Evolutionary conservation across 2,797 vertebrate species (phyloP).

Genomic region (Apodemus agrarius): DNA sequence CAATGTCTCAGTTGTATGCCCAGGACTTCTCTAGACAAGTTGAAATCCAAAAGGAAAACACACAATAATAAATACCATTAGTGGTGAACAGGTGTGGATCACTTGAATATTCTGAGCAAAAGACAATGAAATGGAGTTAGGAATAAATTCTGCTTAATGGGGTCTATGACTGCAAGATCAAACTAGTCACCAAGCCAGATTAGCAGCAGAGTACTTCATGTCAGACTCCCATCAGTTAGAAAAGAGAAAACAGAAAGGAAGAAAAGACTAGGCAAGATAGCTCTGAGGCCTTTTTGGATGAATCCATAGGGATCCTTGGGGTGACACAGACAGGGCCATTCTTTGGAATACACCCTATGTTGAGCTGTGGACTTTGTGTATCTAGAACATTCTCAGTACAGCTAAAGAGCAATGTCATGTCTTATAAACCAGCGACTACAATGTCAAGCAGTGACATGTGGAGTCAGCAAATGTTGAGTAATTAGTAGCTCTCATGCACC

Average conservation of each 20-base stretch:
- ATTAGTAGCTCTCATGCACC: neutral
- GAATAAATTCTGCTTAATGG: neutral
- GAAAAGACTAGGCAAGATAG: neutral
- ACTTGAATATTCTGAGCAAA: neutral
- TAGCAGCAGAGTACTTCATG: neutral
- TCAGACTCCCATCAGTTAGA: neutral
- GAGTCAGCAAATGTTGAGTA: neutral
- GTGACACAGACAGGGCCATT: neutral
- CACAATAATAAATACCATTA: neutral
- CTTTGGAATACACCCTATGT: neutral
- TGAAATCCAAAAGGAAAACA: neutral
- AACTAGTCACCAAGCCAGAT: neutral
- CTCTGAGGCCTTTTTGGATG: neutral
- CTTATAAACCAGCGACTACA: neutral
- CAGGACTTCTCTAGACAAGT: neutral
- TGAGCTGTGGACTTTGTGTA: neutral
- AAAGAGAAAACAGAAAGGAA: neutral
- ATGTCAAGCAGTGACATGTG: neutral
- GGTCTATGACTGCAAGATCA: neutral
- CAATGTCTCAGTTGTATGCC: neutral
- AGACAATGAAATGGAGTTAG: neutral
- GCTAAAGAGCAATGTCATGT: neutral
- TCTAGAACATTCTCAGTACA: neutral
- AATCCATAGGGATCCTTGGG: neutral
- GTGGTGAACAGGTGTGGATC: neutral